Evolutionary conservation across 2,113 vertebrate species (phyloP).

Genomic region (Alaudala cheleensis): DNA sequence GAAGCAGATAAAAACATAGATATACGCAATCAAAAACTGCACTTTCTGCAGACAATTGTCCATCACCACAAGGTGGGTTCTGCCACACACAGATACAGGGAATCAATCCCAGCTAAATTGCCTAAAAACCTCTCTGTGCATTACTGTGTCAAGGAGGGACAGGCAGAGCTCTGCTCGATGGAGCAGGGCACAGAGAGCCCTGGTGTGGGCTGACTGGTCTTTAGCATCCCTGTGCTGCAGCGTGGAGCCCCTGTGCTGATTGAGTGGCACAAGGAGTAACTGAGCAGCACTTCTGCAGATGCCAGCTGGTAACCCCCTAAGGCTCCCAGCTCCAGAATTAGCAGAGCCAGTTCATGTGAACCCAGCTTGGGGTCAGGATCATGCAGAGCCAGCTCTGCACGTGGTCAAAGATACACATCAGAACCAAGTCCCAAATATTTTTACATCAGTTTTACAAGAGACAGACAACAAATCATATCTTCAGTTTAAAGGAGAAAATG

Average conservation of each 20-base stretch:
- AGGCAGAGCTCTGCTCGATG: accelerated
- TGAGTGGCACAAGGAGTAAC: not conserved
- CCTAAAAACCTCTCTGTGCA: accelerated
- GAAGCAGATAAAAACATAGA: not conserved
- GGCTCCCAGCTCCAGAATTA: not conserved
- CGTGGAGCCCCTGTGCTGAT: not conserved
- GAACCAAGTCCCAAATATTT: not conserved
- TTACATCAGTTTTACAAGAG: not conserved
- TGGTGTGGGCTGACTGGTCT: not conserved
- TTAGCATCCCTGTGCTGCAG: not conserved
- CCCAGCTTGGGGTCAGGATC: accelerated
- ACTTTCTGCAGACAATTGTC: not conserved
- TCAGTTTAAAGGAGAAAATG: not conserved
- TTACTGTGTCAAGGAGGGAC: not conserved
- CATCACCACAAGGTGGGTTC: not conserved
- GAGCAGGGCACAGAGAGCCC: not conserved
- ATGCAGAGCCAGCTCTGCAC: not conserved
- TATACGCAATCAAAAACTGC: not conserved
- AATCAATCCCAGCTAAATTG: not conserved
- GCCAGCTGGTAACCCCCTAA: not conserved
- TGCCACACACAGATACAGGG: not conserved
- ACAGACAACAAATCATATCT: not conserved
- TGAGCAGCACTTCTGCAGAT: not conserved
- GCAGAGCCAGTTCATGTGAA: not conserved
- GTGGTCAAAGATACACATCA: not conserved